These are phyloP conservation scores for Eonycteris spelaea DNA, from an alignment of 2,113 vertebrate genomes.

Conservation along the genomic window DNA sequence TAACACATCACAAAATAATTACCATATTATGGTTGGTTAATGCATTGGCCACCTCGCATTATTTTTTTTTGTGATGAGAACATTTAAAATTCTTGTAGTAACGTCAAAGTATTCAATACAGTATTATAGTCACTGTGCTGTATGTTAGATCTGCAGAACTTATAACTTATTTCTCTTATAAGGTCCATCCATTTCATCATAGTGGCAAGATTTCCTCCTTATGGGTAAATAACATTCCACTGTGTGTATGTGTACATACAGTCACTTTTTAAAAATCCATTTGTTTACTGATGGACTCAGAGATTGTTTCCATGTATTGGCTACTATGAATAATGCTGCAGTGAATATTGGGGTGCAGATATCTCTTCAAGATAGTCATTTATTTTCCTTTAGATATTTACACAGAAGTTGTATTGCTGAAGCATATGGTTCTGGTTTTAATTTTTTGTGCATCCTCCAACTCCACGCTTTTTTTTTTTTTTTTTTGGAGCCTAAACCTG, in stretches of 20 bases:
- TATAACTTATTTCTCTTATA: not conserved
- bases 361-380: not conserved
- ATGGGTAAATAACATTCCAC: not conserved
- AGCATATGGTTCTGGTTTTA: not conserved
- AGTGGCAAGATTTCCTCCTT: not conserved
- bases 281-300: not conserved
- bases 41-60: not conserved
- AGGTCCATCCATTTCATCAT: not conserved
- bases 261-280: not conserved
- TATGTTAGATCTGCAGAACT: not conserved
- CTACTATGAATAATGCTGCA: not conserved
- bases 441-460: not conserved
- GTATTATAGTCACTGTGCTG: not conserved
- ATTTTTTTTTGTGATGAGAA: not conserved
- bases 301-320: not conserved
- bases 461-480: not conserved
- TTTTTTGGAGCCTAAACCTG: too few relatives aligned
- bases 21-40: not conserved
- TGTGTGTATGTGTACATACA: too few relatives aligned
- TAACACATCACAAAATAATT: not conserved
- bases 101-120: not conserved
- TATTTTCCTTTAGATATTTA: not conserved
- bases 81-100: not conserved
- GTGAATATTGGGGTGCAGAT: not conserved
- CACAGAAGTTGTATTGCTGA: not conserved